Base-by-base conservation (phyloP, 2,888 invertebrate genomes). In the Hirudinaria manillensis region DNA sequence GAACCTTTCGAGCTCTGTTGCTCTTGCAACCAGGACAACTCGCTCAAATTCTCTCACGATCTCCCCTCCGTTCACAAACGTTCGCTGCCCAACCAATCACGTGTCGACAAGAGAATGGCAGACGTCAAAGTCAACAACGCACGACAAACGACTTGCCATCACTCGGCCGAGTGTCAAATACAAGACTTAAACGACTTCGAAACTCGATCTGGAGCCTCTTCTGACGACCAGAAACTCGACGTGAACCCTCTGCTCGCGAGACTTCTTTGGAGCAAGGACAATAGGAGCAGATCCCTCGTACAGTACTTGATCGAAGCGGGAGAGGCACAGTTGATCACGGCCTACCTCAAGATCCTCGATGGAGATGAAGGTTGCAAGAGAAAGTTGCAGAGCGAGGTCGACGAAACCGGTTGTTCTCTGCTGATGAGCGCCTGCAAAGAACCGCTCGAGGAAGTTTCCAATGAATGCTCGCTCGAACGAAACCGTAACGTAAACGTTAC, bases 351-450 rank as follows among this genome's bases (percentile, higher is more conserved):
- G 55, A 19, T n/a, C 13, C n/a, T 77, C 51, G 73, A 67, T 0
- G 36, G 29, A 16, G 66, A 53, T 19, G 68, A 67, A 68, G 29
- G 16, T 19, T 53, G 24, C 38, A 27, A 51, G 32, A 72, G 29
- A 32, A 56, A 32, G 19, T 36, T 73, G 65, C 24, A 38, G 0
- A 61, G 3, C 4, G 72, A 74, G 21, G 32, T 27, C 29, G 79
- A 80, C 71, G 53, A 71, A 45, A 72, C 55, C 4, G 78, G 78
- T 32, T 71, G 56, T 16, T 76, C 78, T 13, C 72, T 79, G 27
- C 68, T 79, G 53, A 79, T 80, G 80, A 32, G 75, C 65, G 78
- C 79, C 16, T 78, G 77, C 61, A 76, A 75, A 53, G 68, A 72
- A 21, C 53, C 76, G 2, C 36, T 68, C n/a, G 36, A 73, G 36